Evolutionary conservation across 2,888 invertebrate genomes (phyloP), one percentile per base, ranked within the genome.

Genomic region (Epinotia brunnichana): DNA sequence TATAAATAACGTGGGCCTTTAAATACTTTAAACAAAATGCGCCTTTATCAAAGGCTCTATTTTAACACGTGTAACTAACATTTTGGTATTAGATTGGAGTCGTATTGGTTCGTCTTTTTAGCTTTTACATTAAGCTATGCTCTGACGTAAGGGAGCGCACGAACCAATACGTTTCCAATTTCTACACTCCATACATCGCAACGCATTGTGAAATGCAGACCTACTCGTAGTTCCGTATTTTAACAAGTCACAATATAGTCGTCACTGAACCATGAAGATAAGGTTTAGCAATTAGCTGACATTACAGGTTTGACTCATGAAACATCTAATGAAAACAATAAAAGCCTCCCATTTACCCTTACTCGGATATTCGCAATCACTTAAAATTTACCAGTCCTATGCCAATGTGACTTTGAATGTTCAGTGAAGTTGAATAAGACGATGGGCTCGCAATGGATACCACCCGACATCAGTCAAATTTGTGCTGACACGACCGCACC

Each of bases 401-500:
- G 5, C n/a, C 35, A 54, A 13, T 24, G 54, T 53, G 35, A 56
- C 39, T 15, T 9, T 48, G 61, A 59, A 44, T 39, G n/a, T 54
- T 56, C 2, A 59, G 56, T 70, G 41, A 17, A 44, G 35, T 48
- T 24, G 7, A 39, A 21, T 24, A 64, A 66, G 74, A 83, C 74
- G 79, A 88, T 88, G 88, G 76, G 85, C 13, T 75, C 79, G 3
- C 81, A 82, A 68, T 95, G 95, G 95, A 80, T 89, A 61, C 95
- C 95, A 7, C 94, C 94, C 1, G 92, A 95, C 80, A 87, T 95
- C 63, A 83, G 92, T 10, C 81, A 90, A 51, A 86, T 94, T 21
- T 96, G 95, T 79, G 82, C 89, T 0, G 91, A 94, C 9, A 86
- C 94, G 70, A 89, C 91, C 2, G 93, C 92, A 3, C 89, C 94